Evolutionary conservation across 2,797 vertebrate species (phyloP).

Genomic region (Danionella dracula): DNA sequence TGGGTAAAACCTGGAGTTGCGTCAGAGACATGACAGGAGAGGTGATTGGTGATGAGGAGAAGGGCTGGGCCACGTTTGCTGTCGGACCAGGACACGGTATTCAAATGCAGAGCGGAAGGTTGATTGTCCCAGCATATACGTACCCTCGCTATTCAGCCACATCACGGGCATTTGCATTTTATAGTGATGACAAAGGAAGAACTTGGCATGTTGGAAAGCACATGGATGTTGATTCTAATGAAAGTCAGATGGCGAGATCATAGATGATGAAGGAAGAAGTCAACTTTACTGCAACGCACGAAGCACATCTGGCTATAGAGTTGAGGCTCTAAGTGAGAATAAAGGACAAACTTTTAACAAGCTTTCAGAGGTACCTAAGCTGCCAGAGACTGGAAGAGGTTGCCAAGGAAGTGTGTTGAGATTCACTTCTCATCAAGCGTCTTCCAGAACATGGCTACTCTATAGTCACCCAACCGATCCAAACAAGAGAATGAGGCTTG

Average conservation of each 20-base stretch:
- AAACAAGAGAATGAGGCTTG: conserved; percentile 69
- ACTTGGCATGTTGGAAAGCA: conserved; percentile 76
- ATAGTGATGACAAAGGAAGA: conserved; percentile 78
- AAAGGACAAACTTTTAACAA: conserved; percentile 64
- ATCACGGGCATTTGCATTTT: conserved; percentile 65
- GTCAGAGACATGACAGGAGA: conserved; percentile 72
- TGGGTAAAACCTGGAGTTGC: conserved; percentile 72
- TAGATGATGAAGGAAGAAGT: conserved; percentile 41
- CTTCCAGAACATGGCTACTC: conserved; percentile 75
- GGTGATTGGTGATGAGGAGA: conserved; percentile 64
- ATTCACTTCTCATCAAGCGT: conserved; percentile 61
- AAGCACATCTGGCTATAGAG: conserved; percentile 58
- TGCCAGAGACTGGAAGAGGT: too few relatives aligned
- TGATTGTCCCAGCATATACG: conserved; percentile 81
- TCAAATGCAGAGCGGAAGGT: conserved; percentile 72
- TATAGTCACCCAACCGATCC: conserved; percentile 81
- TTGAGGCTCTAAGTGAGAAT: conserved; percentile 75
- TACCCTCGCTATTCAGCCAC: conserved; percentile 68
- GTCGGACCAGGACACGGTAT: conserved; percentile 91
- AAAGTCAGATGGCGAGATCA: conserved; percentile 89
- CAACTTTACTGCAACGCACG: conserved; percentile 86
- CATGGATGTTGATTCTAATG: conserved; percentile 59
- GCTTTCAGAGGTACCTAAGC: conserved; percentile 71
- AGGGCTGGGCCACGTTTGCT: conserved; percentile 83
- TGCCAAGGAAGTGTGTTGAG: conserved; percentile 88